Percentiles rank a stretch among this genome's conserved stretches.
Evolutionary conservation across 2,888 invertebrate species (phyloP).

Genomic region (Aspidiotus destructor): DNA sequence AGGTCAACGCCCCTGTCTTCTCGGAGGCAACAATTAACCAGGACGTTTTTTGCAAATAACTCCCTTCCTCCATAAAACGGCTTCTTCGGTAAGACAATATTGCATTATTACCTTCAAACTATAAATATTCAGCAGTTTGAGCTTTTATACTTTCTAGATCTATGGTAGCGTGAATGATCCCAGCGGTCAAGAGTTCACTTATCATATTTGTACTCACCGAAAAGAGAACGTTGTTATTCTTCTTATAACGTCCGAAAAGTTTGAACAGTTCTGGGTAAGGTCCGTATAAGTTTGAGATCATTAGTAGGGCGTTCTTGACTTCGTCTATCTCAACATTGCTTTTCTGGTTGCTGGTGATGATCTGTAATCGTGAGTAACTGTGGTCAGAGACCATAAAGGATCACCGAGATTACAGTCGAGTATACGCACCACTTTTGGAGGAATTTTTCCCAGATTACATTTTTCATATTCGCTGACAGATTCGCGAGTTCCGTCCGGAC

Average conservation of each 20-base stretch:
- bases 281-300: conserved; percentile 49
- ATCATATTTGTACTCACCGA: conserved; percentile 39
- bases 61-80: no score
- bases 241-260: conserved; percentile 54
- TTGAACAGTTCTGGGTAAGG: conserved; percentile 52
- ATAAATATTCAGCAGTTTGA: no score
- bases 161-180: not conserved
- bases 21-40: no score
- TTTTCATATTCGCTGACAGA: conserved; percentile 47
- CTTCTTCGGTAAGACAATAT: no score
- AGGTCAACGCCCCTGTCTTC: no score
- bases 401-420: not conserved
- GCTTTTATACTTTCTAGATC: no score
- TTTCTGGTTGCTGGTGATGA: conserved; percentile 43
- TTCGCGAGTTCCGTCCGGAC: conserved; percentile 52
- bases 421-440: conserved; percentile 47
- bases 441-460: conserved; percentile 55
- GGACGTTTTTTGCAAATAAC: no score
- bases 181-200: not conserved
- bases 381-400: not conserved
- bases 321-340: conserved; percentile 48
- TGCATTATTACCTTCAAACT: no score
- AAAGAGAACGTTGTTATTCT: conserved; percentile 47
- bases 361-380: conserved; percentile 6
- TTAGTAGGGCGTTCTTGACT: conserved; percentile 53